Evolutionary conservation across 2,888 invertebrate genomes (phyloP).

Genomic region (Empis stercorea): DNA sequence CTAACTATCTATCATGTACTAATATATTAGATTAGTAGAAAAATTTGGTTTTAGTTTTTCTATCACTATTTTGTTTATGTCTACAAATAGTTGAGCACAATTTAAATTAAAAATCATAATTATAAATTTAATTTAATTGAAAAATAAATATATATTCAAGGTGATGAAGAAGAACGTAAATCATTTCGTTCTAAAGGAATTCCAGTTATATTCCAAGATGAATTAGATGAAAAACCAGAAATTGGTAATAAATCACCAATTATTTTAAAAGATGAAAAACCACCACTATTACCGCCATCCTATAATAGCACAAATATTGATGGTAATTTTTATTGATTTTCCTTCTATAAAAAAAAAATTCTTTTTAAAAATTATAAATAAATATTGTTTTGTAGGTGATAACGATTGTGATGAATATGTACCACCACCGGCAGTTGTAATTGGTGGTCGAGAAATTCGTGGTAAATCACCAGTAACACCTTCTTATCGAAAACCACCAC

Average conservation of each 20-base stretch:
- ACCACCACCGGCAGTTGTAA: slow-evolving; percentile 69
- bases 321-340: slow-evolving; percentile 21
- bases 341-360: no score
- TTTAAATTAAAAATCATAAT: no score
- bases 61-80: no score
- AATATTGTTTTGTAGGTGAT: slow-evolving; percentile 24
- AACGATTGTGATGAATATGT: slow-evolving; percentile 67
- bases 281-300: slow-evolving; percentile 72
- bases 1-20: no score
- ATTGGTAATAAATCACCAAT: slow-evolving; percentile 84
- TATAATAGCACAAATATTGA: slow-evolving; percentile 35
- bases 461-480: slow-evolving; percentile 72
- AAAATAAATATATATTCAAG: slow-evolving; percentile 22
- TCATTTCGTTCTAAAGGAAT: slow-evolving; percentile 74
- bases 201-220: slow-evolving; percentile 95
- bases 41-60: no score
- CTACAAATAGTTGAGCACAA: no score
- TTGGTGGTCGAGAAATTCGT: slow-evolving; percentile 50
- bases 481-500: slow-evolving; percentile 89
- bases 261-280: slow-evolving; percentile 89
- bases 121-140: no score
- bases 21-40: no score
- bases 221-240: slow-evolving; percentile 84
- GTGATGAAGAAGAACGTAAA: slow-evolving; percentile 68
- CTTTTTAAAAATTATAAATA: no score